These are phyloP conservation scores for Pristionchus maxplancki DNA, from an alignment of 2,888 invertebrate species.

Conservation along the genomic window DNA sequence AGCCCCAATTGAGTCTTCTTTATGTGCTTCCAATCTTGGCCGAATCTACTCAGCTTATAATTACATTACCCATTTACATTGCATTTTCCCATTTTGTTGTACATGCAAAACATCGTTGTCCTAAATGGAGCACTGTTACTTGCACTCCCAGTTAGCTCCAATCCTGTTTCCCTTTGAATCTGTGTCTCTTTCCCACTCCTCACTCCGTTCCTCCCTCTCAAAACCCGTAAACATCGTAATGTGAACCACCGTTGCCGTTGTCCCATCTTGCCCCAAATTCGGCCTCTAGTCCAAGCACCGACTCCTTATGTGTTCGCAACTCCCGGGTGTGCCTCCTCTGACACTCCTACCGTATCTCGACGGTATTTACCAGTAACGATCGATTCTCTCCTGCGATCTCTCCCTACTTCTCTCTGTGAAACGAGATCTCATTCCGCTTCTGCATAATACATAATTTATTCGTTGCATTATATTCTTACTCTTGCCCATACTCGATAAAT, in stretches of 20 bases:
- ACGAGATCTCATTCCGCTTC: constrained; percentile 14
- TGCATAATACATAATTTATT: background rate
- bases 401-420: background rate
- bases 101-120: too few species aligned
- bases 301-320: background rate
- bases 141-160: too few species aligned
- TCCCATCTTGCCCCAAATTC: too few species aligned
- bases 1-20: background rate
- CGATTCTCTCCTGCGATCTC: background rate
- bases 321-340: background rate
- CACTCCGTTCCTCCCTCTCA: too few species aligned
- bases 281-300: constrained; percentile 12
- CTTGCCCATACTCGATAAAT: background rate
- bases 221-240: too few species aligned
- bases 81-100: too few species aligned
- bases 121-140: too few species aligned
- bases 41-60: background rate
- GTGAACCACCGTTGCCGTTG: too few species aligned
- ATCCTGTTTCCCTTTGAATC: too few species aligned
- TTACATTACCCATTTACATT: background rate
- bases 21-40: background rate
- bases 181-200: too few species aligned
- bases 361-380: background rate
- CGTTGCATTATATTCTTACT: background rate
- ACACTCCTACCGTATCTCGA: background rate